A percentile compares a stretch with the other conserved stretches of the same genome.
phyloP scores from a whole-genome alignment of 53 echinoderm and acorn worm genomes.

The Echinometra lucunter region DNA sequence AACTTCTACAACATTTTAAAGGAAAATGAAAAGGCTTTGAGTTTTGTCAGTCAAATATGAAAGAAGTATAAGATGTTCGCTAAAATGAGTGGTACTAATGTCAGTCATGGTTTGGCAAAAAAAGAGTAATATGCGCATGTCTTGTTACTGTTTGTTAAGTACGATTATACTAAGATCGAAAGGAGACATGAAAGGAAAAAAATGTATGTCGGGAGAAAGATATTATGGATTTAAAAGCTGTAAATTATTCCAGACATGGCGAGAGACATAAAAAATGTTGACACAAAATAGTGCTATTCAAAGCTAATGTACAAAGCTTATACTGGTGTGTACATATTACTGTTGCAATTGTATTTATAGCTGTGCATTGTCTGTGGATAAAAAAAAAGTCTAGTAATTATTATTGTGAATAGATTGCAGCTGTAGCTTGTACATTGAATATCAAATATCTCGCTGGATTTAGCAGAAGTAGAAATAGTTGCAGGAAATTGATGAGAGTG shows the following conservation, averaged over 20 bases:
- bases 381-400: background rate
- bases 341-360: constrained; percentile 45
- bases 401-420: background rate
- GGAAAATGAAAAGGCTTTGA: background rate
- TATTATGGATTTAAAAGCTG: background rate
- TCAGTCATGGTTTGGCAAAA: too few relatives aligned
- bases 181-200: too few relatives aligned
- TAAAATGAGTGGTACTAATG: background rate
- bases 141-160: background rate
- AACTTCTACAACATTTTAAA: too few relatives aligned
- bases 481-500: constrained; percentile 15
- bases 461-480: background rate
- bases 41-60: too few relatives aligned
- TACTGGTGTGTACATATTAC: constrained; percentile 46
- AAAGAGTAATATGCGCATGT: background rate
- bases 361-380: constrained; percentile 29
- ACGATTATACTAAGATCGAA: background rate
- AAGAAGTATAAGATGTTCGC: too few relatives aligned
- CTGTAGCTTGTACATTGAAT: background rate
- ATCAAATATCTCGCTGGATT: background rate
- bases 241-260: constrained; percentile 32
- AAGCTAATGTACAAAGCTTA: constrained; percentile 36
- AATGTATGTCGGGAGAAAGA: too few relatives aligned
- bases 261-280: background rate
- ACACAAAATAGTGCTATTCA: constrained; percentile 39